phyloP scores from a whole-genome alignment of 2,888 invertebrate species.

The Heliconius cydno region DNA sequence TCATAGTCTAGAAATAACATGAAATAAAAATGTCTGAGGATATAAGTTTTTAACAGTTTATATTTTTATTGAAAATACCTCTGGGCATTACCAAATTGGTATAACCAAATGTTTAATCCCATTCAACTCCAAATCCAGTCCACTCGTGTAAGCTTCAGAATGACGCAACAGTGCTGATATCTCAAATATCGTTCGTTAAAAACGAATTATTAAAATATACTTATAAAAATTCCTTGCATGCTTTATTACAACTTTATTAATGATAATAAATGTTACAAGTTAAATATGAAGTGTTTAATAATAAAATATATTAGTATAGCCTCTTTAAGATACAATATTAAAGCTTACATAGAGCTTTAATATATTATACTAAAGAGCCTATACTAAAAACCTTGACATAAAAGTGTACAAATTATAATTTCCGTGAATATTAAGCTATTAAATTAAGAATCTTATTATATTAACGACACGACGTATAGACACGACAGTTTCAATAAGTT shows the following conservation, averaged over 20 bases:
- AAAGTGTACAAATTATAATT: background rate
- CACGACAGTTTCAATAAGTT: background rate
- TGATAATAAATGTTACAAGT: background rate
- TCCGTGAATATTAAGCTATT: background rate
- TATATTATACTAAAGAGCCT: background rate
- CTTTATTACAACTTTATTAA: background rate
- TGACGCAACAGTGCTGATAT: conserved; percentile 1
- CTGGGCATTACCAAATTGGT: no score
- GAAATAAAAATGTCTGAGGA: background rate
- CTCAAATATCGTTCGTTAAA: background rate
- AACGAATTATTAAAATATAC: background rate
- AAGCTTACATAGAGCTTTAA: background rate
- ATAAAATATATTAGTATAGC: background rate
- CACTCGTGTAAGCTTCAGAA: background rate
- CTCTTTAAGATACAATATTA: no score
- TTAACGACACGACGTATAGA: background rate
- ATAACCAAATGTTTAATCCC: conserved; percentile 14
- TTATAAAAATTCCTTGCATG: background rate
- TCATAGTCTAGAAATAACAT: background rate
- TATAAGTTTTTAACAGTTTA: background rate
- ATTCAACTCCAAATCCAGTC: background rate
- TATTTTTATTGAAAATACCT: background rate
- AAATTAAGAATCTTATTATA: background rate
- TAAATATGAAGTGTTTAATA: background rate
- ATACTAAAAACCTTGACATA: background rate